Evolutionary conservation across 2,797 vertebrate genomes (phyloP).

Genomic region (Pseudochromis fuscus): DNA sequence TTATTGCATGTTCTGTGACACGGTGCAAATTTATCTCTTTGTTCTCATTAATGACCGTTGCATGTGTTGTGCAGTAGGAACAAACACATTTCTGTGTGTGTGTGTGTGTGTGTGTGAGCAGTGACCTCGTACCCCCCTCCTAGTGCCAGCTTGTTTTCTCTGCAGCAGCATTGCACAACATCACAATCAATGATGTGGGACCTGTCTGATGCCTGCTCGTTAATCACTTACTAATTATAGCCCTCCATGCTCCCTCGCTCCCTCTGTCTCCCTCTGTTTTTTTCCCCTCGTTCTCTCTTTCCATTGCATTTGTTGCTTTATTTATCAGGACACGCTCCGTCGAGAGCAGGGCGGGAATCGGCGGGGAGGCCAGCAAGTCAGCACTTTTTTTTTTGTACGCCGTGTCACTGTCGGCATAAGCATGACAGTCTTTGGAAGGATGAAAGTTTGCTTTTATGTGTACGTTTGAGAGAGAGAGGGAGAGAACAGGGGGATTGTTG

Average conservation of each 20-base stretch:
- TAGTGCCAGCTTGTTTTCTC: slow-evolving; percentile 66
- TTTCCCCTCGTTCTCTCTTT: slow-evolving; percentile 55
- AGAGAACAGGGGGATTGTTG: slow-evolving; percentile 39
- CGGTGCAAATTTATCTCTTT: slow-evolving; percentile 46
- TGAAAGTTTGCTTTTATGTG: slow-evolving; percentile 60
- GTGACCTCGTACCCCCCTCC: slow-evolving; percentile 68
- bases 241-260: slow-evolving; percentile 49
- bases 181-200: slow-evolving; percentile 82
- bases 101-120: slow-evolving; percentile 43
- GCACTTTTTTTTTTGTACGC: slow-evolving; percentile 66
- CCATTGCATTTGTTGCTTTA: slow-evolving; percentile 73
- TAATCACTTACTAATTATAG: slow-evolving; percentile 87
- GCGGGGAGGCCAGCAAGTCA: slow-evolving; percentile 69
- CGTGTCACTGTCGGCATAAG: slow-evolving; percentile 51
- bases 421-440: slow-evolving; percentile 43
- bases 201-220: slow-evolving; percentile 78
- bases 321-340: slow-evolving; percentile 73
- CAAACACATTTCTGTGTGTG: slow-evolving; percentile 35
- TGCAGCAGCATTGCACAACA: slow-evolving; percentile 70
- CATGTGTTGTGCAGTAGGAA: slow-evolving; percentile 37
- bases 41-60: slow-evolving; percentile 56
- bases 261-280: slow-evolving; percentile 4
- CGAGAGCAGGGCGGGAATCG: slow-evolving; percentile 47
- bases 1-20: too few species aligned
- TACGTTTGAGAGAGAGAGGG: slow-evolving; percentile 18